Evolutionary conservation across 2,113 vertebrate species (phyloP).

Genomic region (Calyptomena viridis): DNA sequence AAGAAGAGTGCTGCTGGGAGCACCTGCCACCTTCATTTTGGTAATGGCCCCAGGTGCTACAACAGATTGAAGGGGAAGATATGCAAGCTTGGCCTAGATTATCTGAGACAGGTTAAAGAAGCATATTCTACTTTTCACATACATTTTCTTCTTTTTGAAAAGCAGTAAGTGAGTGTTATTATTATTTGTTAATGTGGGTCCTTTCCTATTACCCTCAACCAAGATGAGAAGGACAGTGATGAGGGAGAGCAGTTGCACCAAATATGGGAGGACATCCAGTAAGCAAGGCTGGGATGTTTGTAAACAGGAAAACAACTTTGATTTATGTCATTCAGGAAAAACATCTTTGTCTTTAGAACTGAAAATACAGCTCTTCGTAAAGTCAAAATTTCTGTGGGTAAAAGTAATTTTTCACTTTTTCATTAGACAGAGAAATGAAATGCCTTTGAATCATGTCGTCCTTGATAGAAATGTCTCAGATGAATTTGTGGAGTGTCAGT

Average conservation of each 20-base stretch:
- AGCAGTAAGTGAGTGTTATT: background rate
- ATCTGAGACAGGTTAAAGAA: background rate
- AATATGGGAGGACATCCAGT: background rate
- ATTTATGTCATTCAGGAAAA: slow-evolving; percentile 19
- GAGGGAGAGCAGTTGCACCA: background rate
- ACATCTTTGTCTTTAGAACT: background rate
- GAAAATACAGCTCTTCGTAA: background rate
- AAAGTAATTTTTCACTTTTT: slow-evolving; percentile 49
- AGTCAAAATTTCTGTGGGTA: background rate
- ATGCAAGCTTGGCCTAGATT: background rate
- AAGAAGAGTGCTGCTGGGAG: background rate
- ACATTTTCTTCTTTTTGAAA: background rate
- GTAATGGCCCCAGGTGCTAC: background rate
- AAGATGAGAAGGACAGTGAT: background rate
- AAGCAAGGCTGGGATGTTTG: background rate
- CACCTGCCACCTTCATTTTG: background rate
- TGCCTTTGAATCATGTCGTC: background rate
- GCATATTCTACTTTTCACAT: background rate
- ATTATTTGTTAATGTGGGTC: background rate
- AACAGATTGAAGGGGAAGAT: background rate
- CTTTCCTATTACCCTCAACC: background rate
- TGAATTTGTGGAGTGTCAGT: background rate
- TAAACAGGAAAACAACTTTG: slow-evolving; percentile 6
- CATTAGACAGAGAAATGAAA: slow-evolving; percentile 28
- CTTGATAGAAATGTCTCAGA: background rate